Conservation (phyloP, 2,113 vertebrate genomes). For the Gallinago jamesoni region DNA sequence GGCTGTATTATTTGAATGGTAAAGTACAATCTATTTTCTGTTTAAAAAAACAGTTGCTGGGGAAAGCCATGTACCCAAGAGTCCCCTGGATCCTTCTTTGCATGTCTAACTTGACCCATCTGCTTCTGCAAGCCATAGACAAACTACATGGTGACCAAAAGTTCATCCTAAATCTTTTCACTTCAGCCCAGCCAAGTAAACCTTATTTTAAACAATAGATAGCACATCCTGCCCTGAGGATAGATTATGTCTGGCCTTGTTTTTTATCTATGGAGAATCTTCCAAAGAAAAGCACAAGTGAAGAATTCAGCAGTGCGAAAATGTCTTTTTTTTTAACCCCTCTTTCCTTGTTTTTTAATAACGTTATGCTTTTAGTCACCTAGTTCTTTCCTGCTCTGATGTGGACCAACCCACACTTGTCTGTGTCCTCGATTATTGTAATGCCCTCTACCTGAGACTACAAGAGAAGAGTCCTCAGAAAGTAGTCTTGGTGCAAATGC, state of each 20-base stretch:
- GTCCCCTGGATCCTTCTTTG: conserved; percentile 28
- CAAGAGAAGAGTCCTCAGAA: background rate
- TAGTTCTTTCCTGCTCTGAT: background rate
- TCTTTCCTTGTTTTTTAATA: background rate
- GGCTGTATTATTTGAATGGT: conserved; percentile 14
- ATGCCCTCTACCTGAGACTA: background rate
- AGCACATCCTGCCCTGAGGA: background rate
- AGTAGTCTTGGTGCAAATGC: background rate
- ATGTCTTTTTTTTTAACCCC: background rate
- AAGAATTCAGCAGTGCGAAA: background rate
- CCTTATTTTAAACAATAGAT: background rate
- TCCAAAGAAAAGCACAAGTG: conserved; percentile 18
- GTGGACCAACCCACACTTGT: background rate
- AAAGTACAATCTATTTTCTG: conserved; percentile 18
- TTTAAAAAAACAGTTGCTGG: conserved; percentile 19
- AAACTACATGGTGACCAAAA: background rate
- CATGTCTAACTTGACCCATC: background rate
- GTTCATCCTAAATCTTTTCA: background rate
- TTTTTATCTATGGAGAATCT: background rate
- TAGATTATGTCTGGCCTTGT: background rate
- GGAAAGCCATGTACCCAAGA: background rate
- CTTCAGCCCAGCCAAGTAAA: background rate
- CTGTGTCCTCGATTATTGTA: background rate
- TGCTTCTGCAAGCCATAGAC: conserved; percentile 35
- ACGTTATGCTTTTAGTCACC: background rate